Conservation (phyloP, 2,888 invertebrate genomes). For the Drosophila mercatorum region DNA sequence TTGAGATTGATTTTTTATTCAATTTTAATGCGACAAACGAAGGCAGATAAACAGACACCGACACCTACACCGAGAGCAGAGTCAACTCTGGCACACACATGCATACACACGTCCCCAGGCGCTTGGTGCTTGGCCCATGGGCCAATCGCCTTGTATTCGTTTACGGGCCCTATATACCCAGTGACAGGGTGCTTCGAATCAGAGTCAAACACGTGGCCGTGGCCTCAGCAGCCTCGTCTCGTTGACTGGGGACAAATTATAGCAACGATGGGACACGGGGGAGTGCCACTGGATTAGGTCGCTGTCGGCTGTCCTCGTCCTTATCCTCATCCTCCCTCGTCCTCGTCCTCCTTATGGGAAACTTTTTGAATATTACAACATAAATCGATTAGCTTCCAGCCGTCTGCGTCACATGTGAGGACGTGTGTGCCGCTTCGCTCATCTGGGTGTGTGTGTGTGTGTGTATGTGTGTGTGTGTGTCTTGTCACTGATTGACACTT, state of each 20-base stretch:
- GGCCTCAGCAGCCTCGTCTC: conserved; percentile 19
- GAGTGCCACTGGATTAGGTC: conserved; percentile 74
- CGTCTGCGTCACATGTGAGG: conserved; percentile 50
- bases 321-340: background rate
- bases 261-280: conserved; percentile 61
- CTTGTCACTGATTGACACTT: conserved; percentile 77
- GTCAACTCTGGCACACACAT: conserved; percentile 17
- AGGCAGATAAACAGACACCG: conserved; percentile 79
- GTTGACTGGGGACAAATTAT: conserved; percentile 61
- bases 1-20: conserved; percentile 84
- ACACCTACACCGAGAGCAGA: conserved; percentile 38
- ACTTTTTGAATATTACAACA: conserved; percentile 81
- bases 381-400: conserved; percentile 80
- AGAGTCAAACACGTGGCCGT: conserved; percentile 60
- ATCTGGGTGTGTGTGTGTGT: conserved; percentile 41
- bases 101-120: conserved; percentile 8
- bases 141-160: conserved; percentile 24
- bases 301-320: conserved; percentile 43
- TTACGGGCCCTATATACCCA: conserved; percentile 53
- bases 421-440: conserved; percentile 23
- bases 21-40: conserved; percentile 83
- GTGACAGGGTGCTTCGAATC: conserved; percentile 62
- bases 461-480: conserved; percentile 41
- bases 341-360: conserved; percentile 64
- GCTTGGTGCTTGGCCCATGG: conserved; percentile 38